Evolutionary conservation across 2,888 invertebrate genomes (phyloP).

Genomic region (Leucania comma): DNA sequence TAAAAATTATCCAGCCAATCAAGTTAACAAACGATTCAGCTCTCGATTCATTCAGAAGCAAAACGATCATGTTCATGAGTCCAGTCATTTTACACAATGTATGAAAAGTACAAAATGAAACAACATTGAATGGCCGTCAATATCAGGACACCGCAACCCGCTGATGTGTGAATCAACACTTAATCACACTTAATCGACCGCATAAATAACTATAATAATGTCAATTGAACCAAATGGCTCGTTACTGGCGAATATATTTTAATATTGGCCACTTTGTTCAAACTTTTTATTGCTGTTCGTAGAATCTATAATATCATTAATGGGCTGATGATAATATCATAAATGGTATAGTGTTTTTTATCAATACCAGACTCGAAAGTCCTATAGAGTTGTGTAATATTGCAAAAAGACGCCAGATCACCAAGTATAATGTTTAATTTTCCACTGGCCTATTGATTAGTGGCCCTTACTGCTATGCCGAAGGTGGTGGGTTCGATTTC

Average conservation of each 20-base stretch:
- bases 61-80: conserved; percentile 17
- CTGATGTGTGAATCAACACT: conserved; percentile 62
- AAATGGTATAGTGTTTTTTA: too few species aligned
- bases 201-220: conserved; percentile 60
- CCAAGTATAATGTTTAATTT: too few species aligned
- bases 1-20: conserved; percentile 4
- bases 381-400: too few species aligned
- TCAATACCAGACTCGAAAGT: too few species aligned
- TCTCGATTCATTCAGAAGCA: conserved; percentile 2
- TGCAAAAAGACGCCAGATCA: too few species aligned
- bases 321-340: too few species aligned
- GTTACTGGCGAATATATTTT: conserved; percentile 39
- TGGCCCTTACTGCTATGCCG: too few species aligned
- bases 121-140: conserved; percentile 56
- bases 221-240: conserved; percentile 44
- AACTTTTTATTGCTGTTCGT: background rate
- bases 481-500: too few species aligned
- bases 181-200: conserved; percentile 63
- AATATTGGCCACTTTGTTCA: conserved; percentile 28
- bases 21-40: conserved; percentile 3
- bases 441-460: too few species aligned
- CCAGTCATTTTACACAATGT: conserved; percentile 46
- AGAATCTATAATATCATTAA: background rate
- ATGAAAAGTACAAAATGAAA: conserved; percentile 42
- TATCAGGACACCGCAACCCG: conserved; percentile 55